Conservation (phyloP, 2,113 vertebrate genomes). For the Saguinus imperator region DNA sequence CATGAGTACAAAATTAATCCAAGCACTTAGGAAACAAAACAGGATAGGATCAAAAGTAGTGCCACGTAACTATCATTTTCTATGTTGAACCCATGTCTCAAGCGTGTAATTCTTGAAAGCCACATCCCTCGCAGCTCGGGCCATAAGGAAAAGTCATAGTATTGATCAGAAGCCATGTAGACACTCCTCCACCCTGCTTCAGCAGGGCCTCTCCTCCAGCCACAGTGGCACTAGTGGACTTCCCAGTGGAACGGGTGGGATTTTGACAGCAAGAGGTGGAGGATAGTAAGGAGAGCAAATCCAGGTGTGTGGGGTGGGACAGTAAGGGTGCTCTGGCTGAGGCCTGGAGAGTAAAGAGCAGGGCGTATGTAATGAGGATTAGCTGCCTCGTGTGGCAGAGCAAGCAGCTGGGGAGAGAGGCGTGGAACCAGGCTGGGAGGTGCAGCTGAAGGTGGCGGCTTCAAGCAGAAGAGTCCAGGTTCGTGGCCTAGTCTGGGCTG, state of each 20-base stretch:
- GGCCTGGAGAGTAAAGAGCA: background rate
- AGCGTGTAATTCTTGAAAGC: background rate
- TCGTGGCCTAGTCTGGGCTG: background rate
- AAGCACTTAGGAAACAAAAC: background rate
- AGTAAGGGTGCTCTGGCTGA: background rate
- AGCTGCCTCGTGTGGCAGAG: too few relatives aligned
- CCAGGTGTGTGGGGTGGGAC: background rate
- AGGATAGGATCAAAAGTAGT: background rate
- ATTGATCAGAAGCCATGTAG: background rate
- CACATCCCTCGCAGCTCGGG: background rate
- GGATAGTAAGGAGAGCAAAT: background rate
- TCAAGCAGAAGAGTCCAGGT: background rate
- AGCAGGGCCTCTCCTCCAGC: background rate
- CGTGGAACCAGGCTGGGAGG: fast-evolving
- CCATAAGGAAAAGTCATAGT: background rate
- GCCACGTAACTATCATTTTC: background rate
- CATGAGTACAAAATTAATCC: background rate
- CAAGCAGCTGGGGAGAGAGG: background rate
- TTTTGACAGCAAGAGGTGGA: background rate
- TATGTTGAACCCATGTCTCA: background rate
- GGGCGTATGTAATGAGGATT: background rate
- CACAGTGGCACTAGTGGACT: background rate
- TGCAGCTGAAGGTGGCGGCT: background rate
- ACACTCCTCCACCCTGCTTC: background rate
- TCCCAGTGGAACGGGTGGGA: background rate